Evolutionary conservation across 2,888 invertebrate species (phyloP), one percentile per base, ranked within the genome.

Genomic region (Drosophila phalerata): DNA sequence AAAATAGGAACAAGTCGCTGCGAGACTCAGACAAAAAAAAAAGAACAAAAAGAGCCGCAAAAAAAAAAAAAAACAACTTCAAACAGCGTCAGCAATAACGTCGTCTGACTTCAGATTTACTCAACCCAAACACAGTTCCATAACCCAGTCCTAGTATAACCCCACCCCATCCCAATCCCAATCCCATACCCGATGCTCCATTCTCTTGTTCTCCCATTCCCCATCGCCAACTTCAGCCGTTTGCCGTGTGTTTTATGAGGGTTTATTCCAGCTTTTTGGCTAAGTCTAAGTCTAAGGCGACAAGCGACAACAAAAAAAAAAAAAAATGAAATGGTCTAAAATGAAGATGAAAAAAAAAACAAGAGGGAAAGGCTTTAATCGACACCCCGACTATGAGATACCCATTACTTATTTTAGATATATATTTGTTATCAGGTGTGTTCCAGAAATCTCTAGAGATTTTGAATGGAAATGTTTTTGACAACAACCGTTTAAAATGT

Each of bases 211-310:
- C 43, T 34, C 11, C 28, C 52, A 17, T 42, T 49, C 10, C 34
- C 6, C 3, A 19, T 11, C 30, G 47, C 38, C 55, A 52, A 17
- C 11, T 43, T 32, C 52, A 52, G 48, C 32, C 43, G 64, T 81
- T 49, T 62, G 63, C 71, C 76, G 82, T 80, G 74, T 83, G 77
- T 66, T 80, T 81, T 81, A 81, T 81, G 74, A 65, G 81, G 71
- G 80, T 64, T 85, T 77, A 79, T 69, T 61, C 43, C 49, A 67
- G 83, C 69, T 76, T 72, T 68, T 66, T 64, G 65, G 52, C 55
- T 30, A 63, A 67, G 66, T 62, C 76, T 15, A 63, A 67, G 66
- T 62, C 76, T 13, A 43, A 51, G 63, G 69, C 58, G 62, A 42
- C 37, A 48, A 15, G 30, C 57, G 45, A 63, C 42, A 66, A 66